phyloP scores from a whole-genome alignment of 1,140 invertebrate species.

The Calephelis nemesis region DNA sequence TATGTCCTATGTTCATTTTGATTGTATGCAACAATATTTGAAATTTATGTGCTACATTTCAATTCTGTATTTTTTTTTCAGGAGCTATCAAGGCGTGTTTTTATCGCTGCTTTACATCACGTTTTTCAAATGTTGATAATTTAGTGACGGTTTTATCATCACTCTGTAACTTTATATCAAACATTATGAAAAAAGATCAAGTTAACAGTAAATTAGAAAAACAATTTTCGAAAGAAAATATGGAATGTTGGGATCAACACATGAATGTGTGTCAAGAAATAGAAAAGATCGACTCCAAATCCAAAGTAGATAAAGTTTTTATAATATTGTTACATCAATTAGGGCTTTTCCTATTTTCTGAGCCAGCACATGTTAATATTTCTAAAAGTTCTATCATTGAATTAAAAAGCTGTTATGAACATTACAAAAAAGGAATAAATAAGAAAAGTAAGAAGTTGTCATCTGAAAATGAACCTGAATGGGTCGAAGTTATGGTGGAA shows the following conservation, averaged over 20 bases:
- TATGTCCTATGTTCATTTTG: neutral
- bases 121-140: conserved; percentile 81
- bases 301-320: conserved; percentile 80
- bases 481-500: conserved; percentile 90
- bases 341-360: conserved; percentile 85
- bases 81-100: conserved; percentile 81
- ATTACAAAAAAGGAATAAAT: conserved; percentile 77
- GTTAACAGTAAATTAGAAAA: conserved; percentile 68
- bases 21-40: neutral
- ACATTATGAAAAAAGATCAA: conserved; percentile 71
- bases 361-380: conserved; percentile 80
- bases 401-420: conserved; percentile 84
- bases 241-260: conserved; percentile 82
- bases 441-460: conserved; percentile 48
- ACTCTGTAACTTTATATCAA: conserved; percentile 79
- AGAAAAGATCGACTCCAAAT: conserved; percentile 62
- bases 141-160: conserved; percentile 79
- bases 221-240: conserved; percentile 78
- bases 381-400: conserved; percentile 84
- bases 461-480: conserved; percentile 82
- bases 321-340: conserved; percentile 84
- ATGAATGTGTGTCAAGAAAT: conserved; percentile 70
- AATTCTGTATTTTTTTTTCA: conserved; percentile 48
- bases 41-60: neutral
- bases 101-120: conserved; percentile 82